phyloP scores from a whole-genome alignment of 2,888 invertebrate genomes.

The Bombyx huttoni region DNA sequence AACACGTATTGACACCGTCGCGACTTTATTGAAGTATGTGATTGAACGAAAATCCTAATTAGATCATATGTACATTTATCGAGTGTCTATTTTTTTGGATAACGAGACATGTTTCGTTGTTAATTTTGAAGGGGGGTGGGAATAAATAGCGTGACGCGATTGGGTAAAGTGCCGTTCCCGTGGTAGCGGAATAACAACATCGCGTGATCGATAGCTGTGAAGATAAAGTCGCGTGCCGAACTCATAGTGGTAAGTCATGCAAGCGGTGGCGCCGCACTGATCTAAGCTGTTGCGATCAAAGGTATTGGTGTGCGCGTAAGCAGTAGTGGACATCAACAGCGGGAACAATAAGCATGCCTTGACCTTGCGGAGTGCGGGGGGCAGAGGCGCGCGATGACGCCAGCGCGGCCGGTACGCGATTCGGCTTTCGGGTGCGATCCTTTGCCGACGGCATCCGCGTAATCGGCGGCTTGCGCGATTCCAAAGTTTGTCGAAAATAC shows the following conservation, averaged over 20 bases:
- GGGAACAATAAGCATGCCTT: constrained; percentile 65
- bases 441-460: constrained; percentile 68
- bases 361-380: constrained; percentile 65
- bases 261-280: constrained; percentile 12
- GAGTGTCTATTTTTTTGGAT: too few relatives aligned
- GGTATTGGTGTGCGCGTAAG: constrained; percentile 30
- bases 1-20: constrained; percentile 10
- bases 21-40: background rate
- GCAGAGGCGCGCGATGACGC: constrained; percentile 61
- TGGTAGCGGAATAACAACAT: constrained; percentile 63
- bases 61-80: too few relatives aligned
- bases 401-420: constrained; percentile 59
- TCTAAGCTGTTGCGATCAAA: background rate
- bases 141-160: constrained; percentile 31
- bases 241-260: constrained; percentile 7
- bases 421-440: constrained; percentile 72
- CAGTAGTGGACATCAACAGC: constrained; percentile 27
- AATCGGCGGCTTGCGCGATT: constrained; percentile 62
- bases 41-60: too few relatives aligned
- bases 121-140: constrained; percentile 14
- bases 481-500: constrained; percentile 59
- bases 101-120: too few relatives aligned
- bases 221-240: constrained; percentile 25
- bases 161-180: constrained; percentile 47
- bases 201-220: constrained; percentile 54